Percentiles rank a stretch among this genome's conserved stretches.
Conservation (phyloP, 1,140 invertebrate genomes). For the Drosophila sulfurigaster region DNA sequence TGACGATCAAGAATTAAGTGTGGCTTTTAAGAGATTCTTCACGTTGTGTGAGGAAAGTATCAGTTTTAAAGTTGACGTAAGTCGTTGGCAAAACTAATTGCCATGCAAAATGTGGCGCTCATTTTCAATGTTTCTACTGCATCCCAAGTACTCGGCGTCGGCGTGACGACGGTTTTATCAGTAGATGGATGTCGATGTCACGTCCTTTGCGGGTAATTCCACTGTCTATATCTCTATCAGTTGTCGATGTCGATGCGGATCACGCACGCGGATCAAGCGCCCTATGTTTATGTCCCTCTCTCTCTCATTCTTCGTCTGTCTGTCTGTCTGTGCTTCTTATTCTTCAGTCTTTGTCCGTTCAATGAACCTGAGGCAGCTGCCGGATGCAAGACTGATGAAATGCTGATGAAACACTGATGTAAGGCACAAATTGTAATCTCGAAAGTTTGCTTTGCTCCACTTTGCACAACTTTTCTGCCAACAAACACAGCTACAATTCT, state of each 20-base stretch:
- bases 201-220: constrained; percentile 49
- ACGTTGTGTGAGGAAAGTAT: not conserved
- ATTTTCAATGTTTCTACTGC: constrained; percentile 10
- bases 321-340: not conserved
- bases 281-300: not conserved
- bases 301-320: not conserved
- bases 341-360: constrained; percentile 27
- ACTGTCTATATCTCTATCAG: constrained; percentile 1
- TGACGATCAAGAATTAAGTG: not conserved
- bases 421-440: constrained; percentile 16
- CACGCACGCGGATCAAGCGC: constrained; percentile 29
- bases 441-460: constrained; percentile 2
- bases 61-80: not conserved
- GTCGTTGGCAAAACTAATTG: constrained; percentile 21
- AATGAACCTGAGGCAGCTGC: constrained; percentile 34
- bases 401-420: constrained; percentile 30
- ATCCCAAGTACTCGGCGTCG: not conserved
- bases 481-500: constrained; percentile 16
- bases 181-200: constrained; percentile 26
- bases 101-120: constrained; percentile 34
- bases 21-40: not conserved
- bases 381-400: constrained; percentile 12
- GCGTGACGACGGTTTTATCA: not conserved
- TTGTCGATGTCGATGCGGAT: constrained; percentile 30
- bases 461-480: constrained; percentile 8